Evolutionary conservation across 1,140 invertebrate genomes (phyloP).

Genomic region (Wiebesia pumilae): DNA sequence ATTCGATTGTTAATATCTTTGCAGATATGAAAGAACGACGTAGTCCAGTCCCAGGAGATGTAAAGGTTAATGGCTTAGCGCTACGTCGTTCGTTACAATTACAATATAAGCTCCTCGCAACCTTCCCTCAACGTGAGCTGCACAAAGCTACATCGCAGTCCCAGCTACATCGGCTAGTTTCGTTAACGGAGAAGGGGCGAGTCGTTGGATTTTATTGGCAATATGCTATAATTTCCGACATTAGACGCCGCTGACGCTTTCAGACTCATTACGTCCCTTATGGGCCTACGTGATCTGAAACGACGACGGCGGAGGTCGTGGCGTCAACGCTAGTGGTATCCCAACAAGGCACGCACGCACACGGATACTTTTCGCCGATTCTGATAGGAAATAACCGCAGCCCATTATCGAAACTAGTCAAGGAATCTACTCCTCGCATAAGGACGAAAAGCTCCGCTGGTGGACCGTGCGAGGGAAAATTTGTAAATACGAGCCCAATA

Average conservation of each 20-base stretch:
- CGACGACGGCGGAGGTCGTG: conserved; percentile 43
- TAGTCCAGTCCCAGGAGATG: conserved; percentile 63
- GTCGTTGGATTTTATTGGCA: conserved; percentile 74
- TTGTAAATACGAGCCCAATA: conserved; percentile 33
- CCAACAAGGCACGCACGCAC: not conserved
- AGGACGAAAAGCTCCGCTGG: no score
- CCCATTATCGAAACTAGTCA: conserved; percentile 59
- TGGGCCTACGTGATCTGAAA: conserved; percentile 69
- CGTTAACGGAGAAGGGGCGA: conserved; percentile 29
- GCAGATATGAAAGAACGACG: not conserved
- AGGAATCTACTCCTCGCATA: conserved; percentile 15
- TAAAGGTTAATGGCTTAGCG: conserved; percentile 68
- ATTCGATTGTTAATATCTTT: conserved; percentile 69
- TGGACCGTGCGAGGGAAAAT: not conserved
- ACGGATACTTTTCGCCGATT: conserved; percentile 65
- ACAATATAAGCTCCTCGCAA: conserved; percentile 62
- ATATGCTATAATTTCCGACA: conserved; percentile 76
- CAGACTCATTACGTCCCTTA: conserved; percentile 72
- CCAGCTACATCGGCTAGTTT: conserved; percentile 8
- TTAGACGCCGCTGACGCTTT: conserved; percentile 75
- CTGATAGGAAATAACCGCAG: conserved; percentile 73
- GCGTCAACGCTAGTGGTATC: not conserved
- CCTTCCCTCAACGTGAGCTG: not conserved
- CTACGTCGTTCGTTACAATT: conserved; percentile 71
- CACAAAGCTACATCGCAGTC: not conserved